Evolutionary conservation across 1,140 invertebrate species (phyloP).

Genomic region (Hyles vespertilio): DNA sequence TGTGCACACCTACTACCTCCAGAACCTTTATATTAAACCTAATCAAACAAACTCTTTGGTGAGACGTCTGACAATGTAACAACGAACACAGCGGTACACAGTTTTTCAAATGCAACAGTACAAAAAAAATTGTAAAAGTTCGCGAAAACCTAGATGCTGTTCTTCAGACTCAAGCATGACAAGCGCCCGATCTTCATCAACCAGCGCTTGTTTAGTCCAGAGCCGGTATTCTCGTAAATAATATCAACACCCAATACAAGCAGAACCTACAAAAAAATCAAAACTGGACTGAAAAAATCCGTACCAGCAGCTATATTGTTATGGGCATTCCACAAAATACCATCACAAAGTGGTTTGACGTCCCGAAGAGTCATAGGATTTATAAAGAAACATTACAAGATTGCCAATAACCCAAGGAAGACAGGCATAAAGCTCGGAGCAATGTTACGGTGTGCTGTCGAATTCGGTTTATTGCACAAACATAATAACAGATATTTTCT

Average conservation of each 20-base stretch:
- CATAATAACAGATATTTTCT: conserved; percentile 32
- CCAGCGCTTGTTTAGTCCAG: background rate
- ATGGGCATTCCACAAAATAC: conserved; percentile 44
- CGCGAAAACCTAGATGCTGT: too few relatives aligned
- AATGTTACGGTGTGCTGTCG: conserved; percentile 39
- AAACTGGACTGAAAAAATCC: conserved; percentile 26
- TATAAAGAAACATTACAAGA: conserved; percentile 36
- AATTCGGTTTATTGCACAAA: conserved; percentile 42
- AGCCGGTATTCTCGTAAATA: background rate
- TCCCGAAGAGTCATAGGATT: conserved; percentile 40
- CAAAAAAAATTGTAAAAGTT: background rate
- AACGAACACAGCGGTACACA: too few relatives aligned
- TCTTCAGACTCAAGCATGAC: conserved; percentile 1
- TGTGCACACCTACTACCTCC: too few relatives aligned
- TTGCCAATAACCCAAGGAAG: conserved; percentile 26
- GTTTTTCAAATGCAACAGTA: background rate
- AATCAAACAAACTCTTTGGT: too few relatives aligned
- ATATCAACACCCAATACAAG: conserved; percentile 3
- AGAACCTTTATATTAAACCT: too few relatives aligned
- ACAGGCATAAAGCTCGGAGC: conserved; percentile 37
- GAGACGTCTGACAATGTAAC: too few relatives aligned
- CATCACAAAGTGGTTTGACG: conserved; percentile 33
- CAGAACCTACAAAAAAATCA: conserved; percentile 29
- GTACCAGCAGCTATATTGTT: conserved; percentile 41
- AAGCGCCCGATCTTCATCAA: background rate